A percentile compares a stretch with the other conserved stretches of the same genome.
Conservation (phyloP, 2,888 invertebrate genomes). For the Synergus umbraculus region DNA sequence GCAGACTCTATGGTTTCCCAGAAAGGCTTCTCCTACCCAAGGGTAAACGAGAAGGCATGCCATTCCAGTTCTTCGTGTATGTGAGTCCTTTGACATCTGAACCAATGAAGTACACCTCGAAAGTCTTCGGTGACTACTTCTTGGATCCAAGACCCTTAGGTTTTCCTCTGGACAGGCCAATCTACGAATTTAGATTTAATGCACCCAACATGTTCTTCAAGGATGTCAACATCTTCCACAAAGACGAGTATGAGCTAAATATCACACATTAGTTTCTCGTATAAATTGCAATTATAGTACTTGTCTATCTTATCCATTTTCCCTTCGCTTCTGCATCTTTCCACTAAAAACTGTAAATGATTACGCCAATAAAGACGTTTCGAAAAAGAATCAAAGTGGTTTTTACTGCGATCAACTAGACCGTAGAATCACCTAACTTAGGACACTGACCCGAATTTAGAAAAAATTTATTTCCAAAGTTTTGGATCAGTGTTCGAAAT, state of each 20-base stretch:
- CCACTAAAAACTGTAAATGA: background rate
- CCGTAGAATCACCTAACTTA: too few relatives aligned
- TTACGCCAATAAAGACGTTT: constrained; percentile 1
- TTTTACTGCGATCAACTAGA: background rate
- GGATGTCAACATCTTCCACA: constrained; percentile 83
- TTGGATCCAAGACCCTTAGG: constrained; percentile 84
- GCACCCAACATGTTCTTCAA: constrained; percentile 85
- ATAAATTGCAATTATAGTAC: background rate
- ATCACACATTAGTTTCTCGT: constrained; percentile 53
- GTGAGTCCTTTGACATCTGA: constrained; percentile 80
- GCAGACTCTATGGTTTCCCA: constrained; percentile 83
- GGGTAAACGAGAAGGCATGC: constrained; percentile 84
- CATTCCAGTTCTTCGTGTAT: constrained; percentile 82
- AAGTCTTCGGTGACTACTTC: constrained; percentile 70
- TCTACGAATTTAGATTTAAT: constrained; percentile 80
- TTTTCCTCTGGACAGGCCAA: constrained; percentile 86
- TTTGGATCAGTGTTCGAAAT: too few relatives aligned
- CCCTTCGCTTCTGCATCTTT: constrained; percentile 15
- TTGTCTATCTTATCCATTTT: background rate
- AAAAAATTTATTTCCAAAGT: too few relatives aligned
- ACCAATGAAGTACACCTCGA: constrained; percentile 77
- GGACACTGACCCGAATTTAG: too few relatives aligned
- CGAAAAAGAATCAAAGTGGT: background rate
- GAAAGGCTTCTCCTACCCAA: constrained; percentile 85
- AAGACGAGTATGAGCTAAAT: constrained; percentile 76